Evolutionary conservation across 2,797 vertebrate species (phyloP).

Genomic region (Gobionotothen gibberifrons): DNA sequence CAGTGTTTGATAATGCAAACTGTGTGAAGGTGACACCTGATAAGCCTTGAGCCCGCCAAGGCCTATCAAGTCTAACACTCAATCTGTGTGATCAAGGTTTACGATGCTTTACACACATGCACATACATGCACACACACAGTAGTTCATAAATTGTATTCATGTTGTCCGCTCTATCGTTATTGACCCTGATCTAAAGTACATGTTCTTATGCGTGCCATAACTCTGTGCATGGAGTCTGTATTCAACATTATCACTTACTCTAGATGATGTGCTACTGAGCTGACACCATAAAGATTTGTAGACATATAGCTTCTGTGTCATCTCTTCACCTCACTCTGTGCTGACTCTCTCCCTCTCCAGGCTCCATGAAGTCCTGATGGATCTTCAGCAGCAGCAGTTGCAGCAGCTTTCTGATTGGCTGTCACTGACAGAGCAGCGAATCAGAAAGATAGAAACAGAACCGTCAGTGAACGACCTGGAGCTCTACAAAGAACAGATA

Average conservation of each 20-base stretch:
- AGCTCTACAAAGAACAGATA: constrained; percentile 87
- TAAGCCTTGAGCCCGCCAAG: constrained; percentile 23
- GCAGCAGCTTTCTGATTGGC: constrained; percentile 95
- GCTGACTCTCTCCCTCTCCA: constrained; percentile 53
- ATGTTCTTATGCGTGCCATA: constrained; percentile 6
- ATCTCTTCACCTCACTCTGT: background rate
- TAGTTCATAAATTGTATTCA: constrained; percentile 26
- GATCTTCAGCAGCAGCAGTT: constrained; percentile 95
- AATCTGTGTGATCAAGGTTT: constrained; percentile 47
- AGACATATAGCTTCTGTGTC: background rate
- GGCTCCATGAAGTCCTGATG: constrained; percentile 96
- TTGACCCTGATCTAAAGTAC: constrained; percentile 26
- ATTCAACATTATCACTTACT: background rate
- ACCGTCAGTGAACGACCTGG: constrained; percentile 81
- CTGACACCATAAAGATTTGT: background rate
- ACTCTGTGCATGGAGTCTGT: background rate
- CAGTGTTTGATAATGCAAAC: constrained; percentile 32
- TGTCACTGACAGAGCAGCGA: constrained; percentile 91
- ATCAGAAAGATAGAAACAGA: constrained; percentile 92
- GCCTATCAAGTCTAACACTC: constrained; percentile 28
- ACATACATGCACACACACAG: constrained; percentile 19
- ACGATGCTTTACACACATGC: constrained; percentile 37
- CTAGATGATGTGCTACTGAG: constrained; percentile 5
- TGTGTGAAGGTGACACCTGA: constrained; percentile 42
- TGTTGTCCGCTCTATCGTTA: constrained; percentile 17